Evolutionary conservation across 2,888 invertebrate genomes (phyloP), one percentile per base, ranked within the genome.

Genomic region (Poecilus cupreus): DNA sequence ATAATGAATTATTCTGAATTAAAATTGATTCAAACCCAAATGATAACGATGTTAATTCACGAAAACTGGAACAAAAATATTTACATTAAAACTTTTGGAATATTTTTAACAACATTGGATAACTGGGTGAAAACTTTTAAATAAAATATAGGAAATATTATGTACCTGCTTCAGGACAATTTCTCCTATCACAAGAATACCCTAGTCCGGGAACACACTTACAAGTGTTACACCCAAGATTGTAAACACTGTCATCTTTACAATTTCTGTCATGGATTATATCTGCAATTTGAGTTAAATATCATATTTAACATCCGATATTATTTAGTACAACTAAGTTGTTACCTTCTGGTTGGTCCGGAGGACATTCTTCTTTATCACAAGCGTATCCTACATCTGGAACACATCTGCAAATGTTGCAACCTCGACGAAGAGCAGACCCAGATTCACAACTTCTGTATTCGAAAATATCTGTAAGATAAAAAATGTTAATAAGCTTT

Each of bases 391-490:
- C 80, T 3, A 80, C 92, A 82, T 90, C 90, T 0, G 84, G 82
- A 0, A 89, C 88, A 85, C 92, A 92, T 10, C 87, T 89, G 84
- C 92, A 92, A 5, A 88, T 88, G 85, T 92, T 92, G 84, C 89
- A 89, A 11, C 87, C 87, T 70, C 86, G 85, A 32, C 85, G 84
- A 85, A 87, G 88, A n/a, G 82, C 82, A 81, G 86, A 85, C 16
- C 87, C 87, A 13, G 26, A 51, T 24, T 70, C 72, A n/a, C 80
- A 80, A 4, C 39, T 24, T 43, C 57, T 80, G 20, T 70, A 13
- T 79, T 79, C 79, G 37, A 79, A 79, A 20, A 79, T 64, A 68
- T 79, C 79, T 79, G 20, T 20, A 79, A 79, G 20, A 22, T 20
- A 60, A n/a, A 77, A 57, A 10, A 49, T 18, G 3, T 54, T 18